Evolutionary conservation across 1,140 invertebrate genomes (phyloP), one percentile per base, ranked within the genome.

Genomic region (Drosophila littoralis): DNA sequence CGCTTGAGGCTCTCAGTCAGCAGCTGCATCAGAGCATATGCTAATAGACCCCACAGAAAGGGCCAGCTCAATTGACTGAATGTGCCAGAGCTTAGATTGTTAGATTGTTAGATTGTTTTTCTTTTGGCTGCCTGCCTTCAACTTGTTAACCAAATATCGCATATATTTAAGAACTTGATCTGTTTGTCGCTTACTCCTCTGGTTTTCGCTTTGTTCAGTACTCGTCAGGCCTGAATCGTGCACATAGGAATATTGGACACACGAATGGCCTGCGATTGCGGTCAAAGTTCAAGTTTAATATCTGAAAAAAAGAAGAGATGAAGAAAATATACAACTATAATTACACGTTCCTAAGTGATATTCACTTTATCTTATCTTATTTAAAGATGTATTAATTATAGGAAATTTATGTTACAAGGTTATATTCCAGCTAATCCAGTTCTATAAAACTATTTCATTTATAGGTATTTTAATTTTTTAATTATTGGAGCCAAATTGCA

Each of bases 11-110:
- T 48, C 15, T 50, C 50, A 33, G 28, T 28, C 71, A 54, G 35
- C 55, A 69, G 71, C 65, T 75, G 72, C 72, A 63, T 64, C 40
- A 54, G 51, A 63, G 72, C 64, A 69, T 69, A 74, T 74, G 65
- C 40, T n/a, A 68, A 60, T 55, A 50, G 57, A 32, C 40, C 35
- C 58, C 13, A 38, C 48, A 12, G 10, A 9, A 4, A 15, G 28
- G 32, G 7, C 9, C 70, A 61, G 33, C 22, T 13, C 60, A 65
- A 59, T 66, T 54, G 55, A 38, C 46, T 52, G 46, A 45, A 52
- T 32, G 48, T 51, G 17, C 51, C n/a, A 22, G 12, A 8, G 52
- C 43, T 28, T 28, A 28, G 22, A 28, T 28, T 35, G 36, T 28
- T 28, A 28, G 22, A 28, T 28, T 35, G 36, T 35, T 13, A 35